Percentiles rank a stretch among this genome's conserved stretches.
Conservation (phyloP, 2,113 vertebrate genomes). For the Oreotrochilus melanogaster region DNA sequence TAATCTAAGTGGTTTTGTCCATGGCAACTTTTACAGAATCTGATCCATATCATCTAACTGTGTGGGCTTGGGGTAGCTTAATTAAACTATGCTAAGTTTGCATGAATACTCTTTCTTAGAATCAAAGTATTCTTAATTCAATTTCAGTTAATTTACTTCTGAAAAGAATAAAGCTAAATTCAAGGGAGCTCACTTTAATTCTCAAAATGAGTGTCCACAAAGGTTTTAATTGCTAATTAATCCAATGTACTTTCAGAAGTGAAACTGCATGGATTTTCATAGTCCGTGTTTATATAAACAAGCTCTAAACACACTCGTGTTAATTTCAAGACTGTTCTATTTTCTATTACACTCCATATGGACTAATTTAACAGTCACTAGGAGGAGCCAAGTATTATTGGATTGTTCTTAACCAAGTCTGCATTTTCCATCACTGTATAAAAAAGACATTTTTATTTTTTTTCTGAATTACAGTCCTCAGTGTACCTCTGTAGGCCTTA, state of each 20-base stretch:
- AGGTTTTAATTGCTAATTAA: slow-evolving; percentile 49
- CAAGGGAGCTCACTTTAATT: slow-evolving; percentile 23
- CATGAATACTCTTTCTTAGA: background rate
- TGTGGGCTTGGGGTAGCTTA: background rate
- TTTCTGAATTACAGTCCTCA: background rate
- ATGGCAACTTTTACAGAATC: background rate
- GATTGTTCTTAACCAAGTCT: background rate
- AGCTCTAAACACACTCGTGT: background rate
- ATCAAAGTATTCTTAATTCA: slow-evolving; percentile 60
- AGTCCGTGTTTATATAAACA: slow-evolving; percentile 47
- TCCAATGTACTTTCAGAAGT: slow-evolving; percentile 12
- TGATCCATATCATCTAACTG: slow-evolving; percentile 29
- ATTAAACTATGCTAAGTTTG: slow-evolving; percentile 44
- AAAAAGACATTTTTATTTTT: background rate
- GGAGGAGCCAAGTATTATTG: slow-evolving; percentile 49
- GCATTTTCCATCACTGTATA: background rate
- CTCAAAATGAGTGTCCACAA: background rate
- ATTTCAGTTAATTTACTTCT: slow-evolving; percentile 42
- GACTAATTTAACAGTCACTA: slow-evolving; percentile 50
- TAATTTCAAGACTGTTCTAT: slow-evolving; percentile 54
- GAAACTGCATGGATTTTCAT: slow-evolving; percentile 36
- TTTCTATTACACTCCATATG: slow-evolving; percentile 62
- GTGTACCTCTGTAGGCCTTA: background rate
- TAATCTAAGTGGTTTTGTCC: background rate
- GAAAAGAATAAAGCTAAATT: slow-evolving; percentile 53